A percentile compares a stretch with the other conserved stretches of the same genome.
phyloP scores from a whole-genome alignment of 2,888 invertebrate species.

The Eustalomyia histrio region DNA sequence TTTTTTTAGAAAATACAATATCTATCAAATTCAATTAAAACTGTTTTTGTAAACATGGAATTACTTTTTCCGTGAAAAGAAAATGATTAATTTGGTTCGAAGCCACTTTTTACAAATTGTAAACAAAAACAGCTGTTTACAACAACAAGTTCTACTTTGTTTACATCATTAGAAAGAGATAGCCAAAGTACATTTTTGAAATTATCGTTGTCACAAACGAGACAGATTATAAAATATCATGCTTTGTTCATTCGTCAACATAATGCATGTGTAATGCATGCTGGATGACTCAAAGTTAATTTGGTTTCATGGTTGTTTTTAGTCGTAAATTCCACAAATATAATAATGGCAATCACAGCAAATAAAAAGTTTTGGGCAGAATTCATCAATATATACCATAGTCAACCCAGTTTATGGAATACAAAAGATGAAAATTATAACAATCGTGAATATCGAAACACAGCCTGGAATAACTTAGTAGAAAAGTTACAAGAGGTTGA shows the following conservation, averaged over 20 bases:
- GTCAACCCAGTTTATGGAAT: conserved; percentile 44
- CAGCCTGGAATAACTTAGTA: conserved; percentile 41
- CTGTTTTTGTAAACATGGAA: too few relatives aligned
- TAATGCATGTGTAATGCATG: conserved; percentile 58
- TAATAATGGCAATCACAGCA: conserved; percentile 49
- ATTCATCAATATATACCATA: conserved; percentile 48
- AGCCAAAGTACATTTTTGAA: too few relatives aligned
- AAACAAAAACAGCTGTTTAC: too few relatives aligned
- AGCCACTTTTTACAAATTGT: too few relatives aligned
- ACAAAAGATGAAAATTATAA: conserved; percentile 50
- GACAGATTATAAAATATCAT: conserved; percentile 16
- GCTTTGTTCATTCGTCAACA: conserved; percentile 27
- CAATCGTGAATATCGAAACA: conserved; percentile 20
- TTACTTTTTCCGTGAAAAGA: too few relatives aligned
- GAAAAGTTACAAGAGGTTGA: conserved; percentile 50
- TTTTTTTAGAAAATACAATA: too few relatives aligned
- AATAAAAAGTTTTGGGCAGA: conserved; percentile 54
- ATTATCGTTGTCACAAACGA: too few relatives aligned
- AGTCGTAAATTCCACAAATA: background rate
- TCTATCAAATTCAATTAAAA: too few relatives aligned
- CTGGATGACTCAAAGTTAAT: conserved; percentile 49
- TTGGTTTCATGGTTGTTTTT: conserved; percentile 24
- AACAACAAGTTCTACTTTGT: too few relatives aligned
- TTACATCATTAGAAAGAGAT: too few relatives aligned
- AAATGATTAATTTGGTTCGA: too few relatives aligned